Evolutionary conservation across 1,140 invertebrate species (phyloP).

Genomic region (Drosophila bocki): DNA sequence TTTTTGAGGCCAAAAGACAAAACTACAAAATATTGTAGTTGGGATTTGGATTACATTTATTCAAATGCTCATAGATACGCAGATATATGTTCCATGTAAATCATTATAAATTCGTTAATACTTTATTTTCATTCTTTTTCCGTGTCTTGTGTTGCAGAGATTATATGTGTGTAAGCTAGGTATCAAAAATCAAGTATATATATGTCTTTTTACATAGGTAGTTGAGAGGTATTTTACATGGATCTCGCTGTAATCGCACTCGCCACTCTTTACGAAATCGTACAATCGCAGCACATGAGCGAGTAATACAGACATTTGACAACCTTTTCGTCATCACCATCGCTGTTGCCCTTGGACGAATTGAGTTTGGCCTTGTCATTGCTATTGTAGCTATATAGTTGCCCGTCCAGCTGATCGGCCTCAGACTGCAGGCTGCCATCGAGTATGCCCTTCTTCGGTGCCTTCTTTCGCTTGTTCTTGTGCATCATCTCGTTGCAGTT

Average conservation of each 20-base stretch:
- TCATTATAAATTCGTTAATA: constrained; percentile 48
- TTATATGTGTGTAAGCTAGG: not conserved
- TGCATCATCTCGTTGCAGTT: constrained; percentile 64
- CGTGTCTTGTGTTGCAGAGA: constrained; percentile 13
- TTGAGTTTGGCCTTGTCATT: constrained; percentile 35
- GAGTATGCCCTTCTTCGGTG: constrained; percentile 55
- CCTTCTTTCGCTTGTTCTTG: constrained; percentile 77
- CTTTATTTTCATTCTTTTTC: constrained; percentile 24
- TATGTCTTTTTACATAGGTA: constrained; percentile 41
- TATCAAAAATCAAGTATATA: constrained; percentile 28
- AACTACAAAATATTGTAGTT: constrained; percentile 13
- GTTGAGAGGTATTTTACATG: constrained; percentile 56
- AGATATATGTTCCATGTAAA: constrained; percentile 27
- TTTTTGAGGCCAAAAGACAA: not conserved
- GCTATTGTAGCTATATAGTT: constrained; percentile 39
- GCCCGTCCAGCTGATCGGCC: constrained; percentile 72
- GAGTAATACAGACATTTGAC: constrained; percentile 84
- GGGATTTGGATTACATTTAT: constrained; percentile 14
- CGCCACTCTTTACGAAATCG: constrained; percentile 67
- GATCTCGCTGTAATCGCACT: not conserved
- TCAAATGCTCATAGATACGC: constrained; percentile 15
- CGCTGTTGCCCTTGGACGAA: constrained; percentile 19
- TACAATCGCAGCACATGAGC: constrained; percentile 83
- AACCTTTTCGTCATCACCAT: constrained; percentile 78
- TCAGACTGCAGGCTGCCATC: constrained; percentile 25